Base-by-base conservation (phyloP, 92 coral and sea anemone species). In the Porites divaricata region DNA sequence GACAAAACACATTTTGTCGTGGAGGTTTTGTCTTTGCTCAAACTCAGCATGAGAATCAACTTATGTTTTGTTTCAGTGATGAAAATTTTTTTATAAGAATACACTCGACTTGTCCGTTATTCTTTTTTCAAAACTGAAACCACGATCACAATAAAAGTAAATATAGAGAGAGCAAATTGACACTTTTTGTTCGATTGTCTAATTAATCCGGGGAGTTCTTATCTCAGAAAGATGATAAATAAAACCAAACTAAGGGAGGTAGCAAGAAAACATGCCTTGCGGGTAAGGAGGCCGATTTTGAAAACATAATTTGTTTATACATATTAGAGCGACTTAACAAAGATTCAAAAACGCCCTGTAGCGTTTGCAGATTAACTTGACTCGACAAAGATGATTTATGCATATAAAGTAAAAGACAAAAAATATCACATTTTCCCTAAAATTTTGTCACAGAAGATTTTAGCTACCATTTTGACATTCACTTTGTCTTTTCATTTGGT, bases 121-220 rank as follows among this genome's bases (percentile, higher is more conserved):
- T 73, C 16, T 71, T 54, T 67, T 21, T 35, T 35, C 45, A 35
- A 35, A 35, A 35, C 45, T 12, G 12, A 9, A 67, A 67, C 13
- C 49, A 24, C 5, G 68, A 62, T 10, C 7, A 41, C 26, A 35
- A 16, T 69, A 14, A 45, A 35, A 20, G 72, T 45, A 26, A 12
- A 53, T 35, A 63, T 61, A 54, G 74, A 14, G 63, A 66, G 26
- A 28, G 63, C 48, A 79, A 66, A 79, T 52, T 25, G 2, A 51
- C 24, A 68, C 41, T 28, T 69, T 80, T 20, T 80, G 85, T 21
- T 53, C n/a, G 50, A 50, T 50, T 79, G 51, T 35, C 41, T 51
- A 75, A 67, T 52, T 67, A 65, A 51, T 54, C 54, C 41, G 13
- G 22, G 41, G 20, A 11, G 21, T 41, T 17, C 52, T 1, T 68